Conservation (phyloP, 1,140 invertebrate species). For the Augochlora pura region DNA sequence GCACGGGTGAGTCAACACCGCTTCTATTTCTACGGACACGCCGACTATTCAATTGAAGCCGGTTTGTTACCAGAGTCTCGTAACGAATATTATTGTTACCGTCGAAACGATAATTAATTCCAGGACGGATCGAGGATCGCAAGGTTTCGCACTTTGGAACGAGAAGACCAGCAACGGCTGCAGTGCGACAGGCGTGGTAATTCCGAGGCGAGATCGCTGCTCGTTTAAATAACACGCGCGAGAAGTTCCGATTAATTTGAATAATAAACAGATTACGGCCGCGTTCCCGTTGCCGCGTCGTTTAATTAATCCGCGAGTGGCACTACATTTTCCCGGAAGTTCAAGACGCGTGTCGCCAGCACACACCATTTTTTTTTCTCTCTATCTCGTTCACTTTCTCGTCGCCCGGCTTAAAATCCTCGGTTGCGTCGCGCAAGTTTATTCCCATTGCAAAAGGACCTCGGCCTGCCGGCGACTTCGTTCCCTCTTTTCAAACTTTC, state of each 20-base stretch:
- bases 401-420: background rate
- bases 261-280: too few species aligned
- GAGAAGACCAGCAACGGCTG: background rate
- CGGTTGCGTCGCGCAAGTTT: background rate
- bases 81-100: conserved; percentile 5
- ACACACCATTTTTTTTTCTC: background rate
- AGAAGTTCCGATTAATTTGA: background rate
- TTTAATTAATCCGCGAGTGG: conserved; percentile 35
- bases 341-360: background rate
- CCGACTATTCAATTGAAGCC: conserved; percentile 45
- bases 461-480: background rate
- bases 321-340: conserved; percentile 38
- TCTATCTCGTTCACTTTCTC: conserved; percentile 39
- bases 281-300: background rate
- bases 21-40: conserved; percentile 39
- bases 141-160: background rate
- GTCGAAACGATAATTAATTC: background rate
- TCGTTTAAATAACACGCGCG: background rate
- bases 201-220: too few species aligned
- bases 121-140: background rate
- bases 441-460: background rate
- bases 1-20: conserved; percentile 54
- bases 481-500: background rate
- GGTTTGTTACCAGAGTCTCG: background rate
- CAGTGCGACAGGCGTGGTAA: too few species aligned